phyloP scores from a whole-genome alignment of 2,797 vertebrate genomes.

The Dicrostonyx torquatus region DNA sequence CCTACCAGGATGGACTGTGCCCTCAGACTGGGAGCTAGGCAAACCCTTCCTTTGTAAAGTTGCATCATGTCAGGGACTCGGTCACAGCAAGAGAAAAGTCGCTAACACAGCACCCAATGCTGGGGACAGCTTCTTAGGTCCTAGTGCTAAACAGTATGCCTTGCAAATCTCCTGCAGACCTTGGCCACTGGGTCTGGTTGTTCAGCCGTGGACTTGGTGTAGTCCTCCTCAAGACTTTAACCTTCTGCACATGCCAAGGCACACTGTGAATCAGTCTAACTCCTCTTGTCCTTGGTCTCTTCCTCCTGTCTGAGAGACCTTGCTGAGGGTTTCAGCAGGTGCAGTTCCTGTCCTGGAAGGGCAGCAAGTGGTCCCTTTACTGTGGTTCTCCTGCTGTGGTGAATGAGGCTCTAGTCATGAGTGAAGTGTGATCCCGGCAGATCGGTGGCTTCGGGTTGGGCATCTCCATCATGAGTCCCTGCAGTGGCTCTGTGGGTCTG shows the following conservation, averaged over 20 bases:
- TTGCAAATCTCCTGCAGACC: too few relatives aligned
- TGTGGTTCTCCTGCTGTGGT: neutral
- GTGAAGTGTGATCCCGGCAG: neutral
- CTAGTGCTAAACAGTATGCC: neutral
- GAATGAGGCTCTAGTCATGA: neutral
- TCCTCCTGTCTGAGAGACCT: neutral
- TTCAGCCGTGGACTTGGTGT: neutral
- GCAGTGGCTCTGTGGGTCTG: neutral
- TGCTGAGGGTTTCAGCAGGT: neutral
- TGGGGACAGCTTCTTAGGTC: neutral
- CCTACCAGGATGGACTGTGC: too few relatives aligned
- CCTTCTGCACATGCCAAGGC: neutral
- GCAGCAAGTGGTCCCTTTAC: neutral
- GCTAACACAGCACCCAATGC: neutral
- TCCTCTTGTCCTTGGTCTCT: neutral
- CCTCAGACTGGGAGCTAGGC: neutral
- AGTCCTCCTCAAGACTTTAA: neutral
- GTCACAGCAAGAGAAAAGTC: neutral
- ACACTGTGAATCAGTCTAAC: neutral
- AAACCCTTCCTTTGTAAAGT: neutral
- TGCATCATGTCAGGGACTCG: neutral
- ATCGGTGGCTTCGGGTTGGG: neutral
- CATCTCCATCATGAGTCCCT: neutral
- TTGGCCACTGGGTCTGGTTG: neutral
- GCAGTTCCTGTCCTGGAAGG: neutral